Conservation (phyloP, 2,113 vertebrate species). For the Nipponia nippon region DNA sequence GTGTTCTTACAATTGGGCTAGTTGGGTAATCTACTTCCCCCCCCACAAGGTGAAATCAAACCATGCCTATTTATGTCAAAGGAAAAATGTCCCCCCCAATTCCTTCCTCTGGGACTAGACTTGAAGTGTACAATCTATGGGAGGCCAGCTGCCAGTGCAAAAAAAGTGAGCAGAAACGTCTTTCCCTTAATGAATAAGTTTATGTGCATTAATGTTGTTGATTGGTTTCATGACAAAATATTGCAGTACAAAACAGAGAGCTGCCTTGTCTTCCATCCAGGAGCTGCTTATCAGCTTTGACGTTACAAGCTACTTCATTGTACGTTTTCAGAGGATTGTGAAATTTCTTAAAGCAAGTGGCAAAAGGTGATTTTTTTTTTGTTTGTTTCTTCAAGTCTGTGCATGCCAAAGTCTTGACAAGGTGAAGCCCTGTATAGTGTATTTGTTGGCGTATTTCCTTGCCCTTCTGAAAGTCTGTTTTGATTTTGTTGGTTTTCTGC, state of each 20-base stretch:
- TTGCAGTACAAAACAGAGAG: background rate
- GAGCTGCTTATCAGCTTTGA: conserved; percentile 52
- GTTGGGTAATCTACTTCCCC: background rate
- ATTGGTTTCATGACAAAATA: conserved; percentile 39
- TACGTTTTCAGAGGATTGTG: conserved; percentile 37
- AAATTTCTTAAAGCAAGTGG: conserved; percentile 59
- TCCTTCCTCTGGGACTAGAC: background rate
- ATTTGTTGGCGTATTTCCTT: conserved; percentile 65
- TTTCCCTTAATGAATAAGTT: background rate
- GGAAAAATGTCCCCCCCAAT: background rate
- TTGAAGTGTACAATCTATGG: background rate
- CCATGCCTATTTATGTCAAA: background rate
- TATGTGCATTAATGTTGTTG: background rate
- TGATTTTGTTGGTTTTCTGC: conserved; percentile 54
- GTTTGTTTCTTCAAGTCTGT: conserved; percentile 48
- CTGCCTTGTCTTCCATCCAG: background rate
- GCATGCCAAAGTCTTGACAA: conserved; percentile 67
- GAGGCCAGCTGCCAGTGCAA: background rate
- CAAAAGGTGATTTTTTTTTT: conserved; percentile 61
- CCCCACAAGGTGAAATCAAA: background rate
- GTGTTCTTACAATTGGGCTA: background rate
- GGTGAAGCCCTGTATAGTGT: conserved; percentile 61
- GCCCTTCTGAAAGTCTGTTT: conserved; percentile 61
- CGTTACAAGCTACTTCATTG: conserved; percentile 39
- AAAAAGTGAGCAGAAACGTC: background rate